Base-by-base conservation (phyloP, 2,888 invertebrate genomes). In the Brachypalpus laphriformis region DNA sequence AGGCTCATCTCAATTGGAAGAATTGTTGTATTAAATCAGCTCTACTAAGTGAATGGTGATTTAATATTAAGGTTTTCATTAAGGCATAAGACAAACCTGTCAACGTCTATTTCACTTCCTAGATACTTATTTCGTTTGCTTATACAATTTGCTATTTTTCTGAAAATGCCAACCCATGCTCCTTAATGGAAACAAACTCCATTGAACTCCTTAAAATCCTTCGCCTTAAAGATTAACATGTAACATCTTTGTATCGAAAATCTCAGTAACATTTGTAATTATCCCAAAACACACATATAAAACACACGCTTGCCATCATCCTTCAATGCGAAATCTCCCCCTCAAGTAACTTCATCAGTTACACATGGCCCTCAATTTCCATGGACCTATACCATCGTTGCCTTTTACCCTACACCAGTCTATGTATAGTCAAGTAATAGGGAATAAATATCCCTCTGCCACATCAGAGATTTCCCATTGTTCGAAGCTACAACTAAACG, bases 401-500 rank as follows among this genome's bases (percentile, higher is more conserved):
- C 34, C 37, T 22, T 11, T n/a, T 14, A 28, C 14, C 20, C 45
- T 31, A 3, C 18, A 14, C 14, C 45, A 8, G 25, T 5, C 40
- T n/a, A n/a, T 25, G 3, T n/a, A 25, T 47, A 14, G 9, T 22
- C 20, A 16, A 20, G 47, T 54, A 57, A 75, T 68, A 45, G 56
- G 31, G 63, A 54, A 83, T 74, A 78, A 68, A 74, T 68, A 49
- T 56, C 56, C 66, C 37, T 57, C 66, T 61, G 59, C 34, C 16
- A 45, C 59, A 72, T 68, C 72, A 42, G 59, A 63, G 72, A 74
- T 71, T 65, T 75, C 51, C 71, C 59, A 85, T 85, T 85, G 85
- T 85, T 85, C 49, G 66, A 37, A 31, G 54, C 71, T 59, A 57
- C 71, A 76, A 76, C 81, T 80, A 80, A 85, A 85, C 75, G 85